phyloP scores from a whole-genome alignment of 2,888 invertebrate species.

The Spilarctia lutea region DNA sequence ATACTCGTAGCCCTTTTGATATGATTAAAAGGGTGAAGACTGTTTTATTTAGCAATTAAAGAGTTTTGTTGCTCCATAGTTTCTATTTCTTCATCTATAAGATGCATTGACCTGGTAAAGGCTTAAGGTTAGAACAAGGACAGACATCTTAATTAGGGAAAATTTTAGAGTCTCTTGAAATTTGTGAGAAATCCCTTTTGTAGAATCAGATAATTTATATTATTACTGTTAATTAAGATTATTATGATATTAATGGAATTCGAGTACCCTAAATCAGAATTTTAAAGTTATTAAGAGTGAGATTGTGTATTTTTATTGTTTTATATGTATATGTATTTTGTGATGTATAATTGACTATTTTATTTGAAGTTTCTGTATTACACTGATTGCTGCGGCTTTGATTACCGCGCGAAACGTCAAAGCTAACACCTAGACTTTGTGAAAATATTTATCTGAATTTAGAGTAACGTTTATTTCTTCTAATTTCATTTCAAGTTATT shows the following conservation, averaged over 20 bases:
- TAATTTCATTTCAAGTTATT: too few species aligned
- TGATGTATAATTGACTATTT: slow-evolving; percentile 27
- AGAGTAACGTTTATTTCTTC: too few species aligned
- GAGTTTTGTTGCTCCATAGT: slow-evolving; percentile 72
- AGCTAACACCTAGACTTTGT: background rate
- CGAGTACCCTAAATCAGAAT: background rate
- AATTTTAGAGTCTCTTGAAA: slow-evolving; percentile 31
- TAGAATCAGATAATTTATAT: slow-evolving; percentile 23
- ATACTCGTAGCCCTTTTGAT: slow-evolving; percentile 84
- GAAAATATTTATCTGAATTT: too few species aligned
- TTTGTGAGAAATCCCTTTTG: slow-evolving; percentile 27
- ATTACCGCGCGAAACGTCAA: background rate
- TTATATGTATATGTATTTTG: background rate
- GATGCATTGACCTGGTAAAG: slow-evolving; percentile 34
- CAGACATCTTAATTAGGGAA: slow-evolving; percentile 34
- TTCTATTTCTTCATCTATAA: slow-evolving; percentile 63
- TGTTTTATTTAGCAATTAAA: slow-evolving; percentile 84
- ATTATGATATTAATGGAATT: too few species aligned
- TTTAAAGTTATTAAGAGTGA: background rate
- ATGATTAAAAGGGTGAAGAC: slow-evolving; percentile 86
- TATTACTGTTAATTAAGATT: too few species aligned
- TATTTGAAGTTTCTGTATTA: background rate
- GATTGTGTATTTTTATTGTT: too few species aligned
- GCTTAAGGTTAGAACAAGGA: slow-evolving; percentile 27
- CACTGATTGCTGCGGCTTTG: background rate